Evolutionary conservation across 2,888 invertebrate genomes (phyloP).

Genomic region (Epinotia demarniana): DNA sequence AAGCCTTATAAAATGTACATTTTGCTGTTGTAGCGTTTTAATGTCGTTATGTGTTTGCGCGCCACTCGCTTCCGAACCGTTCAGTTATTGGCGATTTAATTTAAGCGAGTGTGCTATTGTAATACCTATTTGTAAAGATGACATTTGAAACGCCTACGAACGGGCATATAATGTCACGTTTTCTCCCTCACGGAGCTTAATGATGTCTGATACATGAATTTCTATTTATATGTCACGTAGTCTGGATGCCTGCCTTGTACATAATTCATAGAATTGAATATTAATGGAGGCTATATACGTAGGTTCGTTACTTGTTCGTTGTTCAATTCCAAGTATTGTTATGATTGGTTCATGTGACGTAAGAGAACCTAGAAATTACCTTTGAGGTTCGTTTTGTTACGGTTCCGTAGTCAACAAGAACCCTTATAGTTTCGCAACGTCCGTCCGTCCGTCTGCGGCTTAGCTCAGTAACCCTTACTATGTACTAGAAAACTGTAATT

Average conservation of each 20-base stretch:
- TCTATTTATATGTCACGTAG: slow-evolving; percentile 36
- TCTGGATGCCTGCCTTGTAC: slow-evolving; percentile 6
- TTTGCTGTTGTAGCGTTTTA: slow-evolving; percentile 37
- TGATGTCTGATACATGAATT: slow-evolving; percentile 27
- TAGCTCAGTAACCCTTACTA: too few species aligned
- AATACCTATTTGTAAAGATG: slow-evolving; percentile 7
- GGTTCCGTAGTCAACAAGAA: too few species aligned
- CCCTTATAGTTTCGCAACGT: too few species aligned
- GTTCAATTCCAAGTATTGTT: slow-evolving; percentile 17
- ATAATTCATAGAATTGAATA: not conserved
- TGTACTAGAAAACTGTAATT: too few species aligned
- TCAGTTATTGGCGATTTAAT: slow-evolving; percentile 34
- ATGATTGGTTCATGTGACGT: slow-evolving; percentile 20
- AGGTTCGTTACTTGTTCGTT: not conserved
- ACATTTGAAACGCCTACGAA: slow-evolving; percentile 26
- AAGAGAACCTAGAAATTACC: slow-evolving; percentile 24
- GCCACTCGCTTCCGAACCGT: slow-evolving; percentile 23
- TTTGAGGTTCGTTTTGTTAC: not conserved
- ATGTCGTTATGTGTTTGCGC: slow-evolving; percentile 41
- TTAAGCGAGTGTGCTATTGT: slow-evolving; percentile 31
- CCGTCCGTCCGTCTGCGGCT: too few species aligned
- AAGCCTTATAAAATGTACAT: slow-evolving; percentile 31
- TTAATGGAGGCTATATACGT: not conserved
- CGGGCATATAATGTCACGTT: slow-evolving; percentile 12
- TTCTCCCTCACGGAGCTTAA: slow-evolving; percentile 16